Evolutionary conservation across 1,140 invertebrate genomes (phyloP).

Genomic region (Drosophila kurseongensis): DNA sequence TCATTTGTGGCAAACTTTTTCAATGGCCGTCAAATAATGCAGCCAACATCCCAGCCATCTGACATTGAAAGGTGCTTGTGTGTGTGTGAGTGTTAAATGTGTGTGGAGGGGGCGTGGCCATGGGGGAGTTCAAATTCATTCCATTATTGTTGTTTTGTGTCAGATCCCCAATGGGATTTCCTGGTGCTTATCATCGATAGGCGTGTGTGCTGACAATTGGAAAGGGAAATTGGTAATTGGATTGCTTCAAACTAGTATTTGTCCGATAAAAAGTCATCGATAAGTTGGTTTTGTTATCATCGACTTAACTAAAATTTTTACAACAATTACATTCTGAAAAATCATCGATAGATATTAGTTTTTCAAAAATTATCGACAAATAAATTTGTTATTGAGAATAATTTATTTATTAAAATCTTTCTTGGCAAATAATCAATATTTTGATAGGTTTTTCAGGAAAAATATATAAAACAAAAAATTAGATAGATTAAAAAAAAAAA

Average conservation of each 20-base stretch:
- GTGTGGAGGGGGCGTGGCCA: constrained; percentile 2
- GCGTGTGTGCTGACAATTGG: constrained; percentile 22
- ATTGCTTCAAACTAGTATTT: constrained; percentile 26
- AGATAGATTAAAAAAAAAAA: not conserved
- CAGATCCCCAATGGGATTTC: constrained; percentile 32
- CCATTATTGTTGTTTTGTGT: constrained; percentile 40
- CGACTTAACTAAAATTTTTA: not conserved
- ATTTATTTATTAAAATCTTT: not conserved
- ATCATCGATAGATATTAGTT: too few species aligned
- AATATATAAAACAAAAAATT: not conserved
- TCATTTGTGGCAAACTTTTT: constrained; percentile 52
- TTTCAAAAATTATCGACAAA: not conserved
- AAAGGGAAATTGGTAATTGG: constrained; percentile 20
- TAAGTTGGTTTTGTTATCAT: constrained; percentile 13
- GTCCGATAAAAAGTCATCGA: constrained; percentile 23
- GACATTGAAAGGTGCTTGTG: constrained; percentile 29
- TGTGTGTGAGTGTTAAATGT: not conserved
- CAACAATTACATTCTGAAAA: too few species aligned
- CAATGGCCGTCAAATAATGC: constrained; percentile 52
- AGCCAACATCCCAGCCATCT: constrained; percentile 22
- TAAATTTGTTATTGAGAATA: too few species aligned
- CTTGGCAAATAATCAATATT: too few species aligned
- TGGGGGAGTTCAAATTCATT: constrained; percentile 28
- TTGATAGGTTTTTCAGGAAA: too few species aligned
- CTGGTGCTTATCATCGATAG: constrained; percentile 39